Conservation (phyloP, 2,797 vertebrate genomes). For the Acestrorhynchus altus region DNA sequence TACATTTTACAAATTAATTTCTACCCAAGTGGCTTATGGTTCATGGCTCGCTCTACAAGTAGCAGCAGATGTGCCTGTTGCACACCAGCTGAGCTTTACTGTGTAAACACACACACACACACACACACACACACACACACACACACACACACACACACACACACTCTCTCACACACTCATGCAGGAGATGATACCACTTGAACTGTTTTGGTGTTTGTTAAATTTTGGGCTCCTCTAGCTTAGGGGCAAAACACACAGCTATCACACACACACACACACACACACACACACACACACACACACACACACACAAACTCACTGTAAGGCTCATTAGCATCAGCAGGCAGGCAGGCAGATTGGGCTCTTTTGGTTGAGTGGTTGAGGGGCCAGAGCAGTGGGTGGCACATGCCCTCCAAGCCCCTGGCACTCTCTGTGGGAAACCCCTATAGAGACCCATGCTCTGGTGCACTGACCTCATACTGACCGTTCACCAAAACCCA, state of each 20-base stretch:
- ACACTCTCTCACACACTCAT: background rate
- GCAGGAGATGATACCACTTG: background rate
- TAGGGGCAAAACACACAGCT: constrained; percentile 28
- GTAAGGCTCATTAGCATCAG: constrained; percentile 52
- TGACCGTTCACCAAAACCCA: constrained; percentile 37
- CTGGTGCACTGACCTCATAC: constrained; percentile 59
- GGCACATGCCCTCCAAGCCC: constrained; percentile 71
- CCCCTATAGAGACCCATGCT: constrained; percentile 46
- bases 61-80: constrained; percentile 39
- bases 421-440: constrained; percentile 57
- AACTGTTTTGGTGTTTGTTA: constrained; percentile 30
- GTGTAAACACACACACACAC: background rate
- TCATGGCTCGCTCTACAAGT: constrained; percentile 28
- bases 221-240: constrained; percentile 40
- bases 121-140: constrained; percentile 31
- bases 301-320: constrained; percentile 29
- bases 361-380: constrained; percentile 52
- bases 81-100: constrained; percentile 24
- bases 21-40: background rate
- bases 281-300: constrained; percentile 17
- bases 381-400: constrained; percentile 70
- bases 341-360: constrained; percentile 51
- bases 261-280: constrained; percentile 15
- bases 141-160: constrained; percentile 29
- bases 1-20: no score